Evolutionary conservation across 2,113 vertebrate genomes (phyloP).

Genomic region (Chaetorhynchus papuensis): DNA sequence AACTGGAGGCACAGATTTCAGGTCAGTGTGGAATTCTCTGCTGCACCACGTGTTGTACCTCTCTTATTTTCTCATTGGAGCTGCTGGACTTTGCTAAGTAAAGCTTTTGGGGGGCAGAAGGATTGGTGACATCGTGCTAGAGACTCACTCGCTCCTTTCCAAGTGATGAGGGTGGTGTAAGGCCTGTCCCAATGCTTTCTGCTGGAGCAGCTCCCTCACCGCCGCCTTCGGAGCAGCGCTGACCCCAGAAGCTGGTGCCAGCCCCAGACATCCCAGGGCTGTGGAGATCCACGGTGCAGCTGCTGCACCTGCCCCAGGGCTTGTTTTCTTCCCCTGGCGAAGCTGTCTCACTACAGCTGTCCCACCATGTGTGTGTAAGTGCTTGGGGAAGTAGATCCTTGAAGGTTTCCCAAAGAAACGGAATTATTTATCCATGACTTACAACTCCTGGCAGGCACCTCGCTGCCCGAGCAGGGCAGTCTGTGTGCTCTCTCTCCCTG

Average conservation of each 20-base stretch:
- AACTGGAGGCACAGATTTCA: not conserved
- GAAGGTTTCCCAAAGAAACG: not conserved
- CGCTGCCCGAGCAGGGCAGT: not conserved
- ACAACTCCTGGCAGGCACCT: not conserved
- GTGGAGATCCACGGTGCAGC: fast-evolving
- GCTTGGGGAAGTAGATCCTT: not conserved
- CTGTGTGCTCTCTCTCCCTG: not conserved
- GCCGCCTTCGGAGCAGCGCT: fast-evolving
- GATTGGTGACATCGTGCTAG: not conserved
- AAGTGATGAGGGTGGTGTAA: not conserved
- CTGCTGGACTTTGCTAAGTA: not conserved
- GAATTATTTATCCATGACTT: not conserved
- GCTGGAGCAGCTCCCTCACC: not conserved
- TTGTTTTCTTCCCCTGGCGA: not conserved
- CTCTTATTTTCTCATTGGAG: not conserved
- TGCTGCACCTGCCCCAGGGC: not conserved
- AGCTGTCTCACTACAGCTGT: not conserved
- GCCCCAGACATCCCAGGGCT: not conserved
- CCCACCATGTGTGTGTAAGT: not conserved
- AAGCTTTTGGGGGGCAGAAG: not conserved
- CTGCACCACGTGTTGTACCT: not conserved
- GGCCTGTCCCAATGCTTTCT: not conserved
- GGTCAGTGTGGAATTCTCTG: not conserved
- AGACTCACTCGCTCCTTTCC: not conserved
- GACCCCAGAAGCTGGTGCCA: not conserved